Percentiles rank a stretch among this genome's conserved stretches.
These are phyloP conservation scores for Cebus imitator DNA, from an alignment of 2,113 vertebrate species.

Conservation along the genomic window DNA sequence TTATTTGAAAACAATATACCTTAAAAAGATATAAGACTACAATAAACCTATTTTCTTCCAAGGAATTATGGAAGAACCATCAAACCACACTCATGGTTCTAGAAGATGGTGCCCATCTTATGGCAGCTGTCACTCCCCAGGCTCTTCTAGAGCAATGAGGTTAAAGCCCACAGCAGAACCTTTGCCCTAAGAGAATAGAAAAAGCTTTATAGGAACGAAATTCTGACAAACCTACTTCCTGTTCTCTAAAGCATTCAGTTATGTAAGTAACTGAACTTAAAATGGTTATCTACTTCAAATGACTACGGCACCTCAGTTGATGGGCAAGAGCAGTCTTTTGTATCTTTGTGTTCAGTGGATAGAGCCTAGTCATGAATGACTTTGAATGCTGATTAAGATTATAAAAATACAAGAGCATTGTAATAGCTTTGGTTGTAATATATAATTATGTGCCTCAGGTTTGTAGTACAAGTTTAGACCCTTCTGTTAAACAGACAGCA, in stretches of 20 bases:
- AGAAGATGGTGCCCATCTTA: no score
- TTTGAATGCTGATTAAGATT: not conserved
- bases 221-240: not conserved
- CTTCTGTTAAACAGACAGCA: not conserved
- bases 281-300: not conserved
- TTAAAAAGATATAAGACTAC: not conserved
- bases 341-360: not conserved
- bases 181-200: not conserved
- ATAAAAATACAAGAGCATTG: not conserved
- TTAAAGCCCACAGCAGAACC: not conserved
- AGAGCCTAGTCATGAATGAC: not conserved
- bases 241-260: not conserved
- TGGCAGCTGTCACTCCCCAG: not conserved
- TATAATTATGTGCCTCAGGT: not conserved
- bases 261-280: not conserved
- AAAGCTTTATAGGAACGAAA: not conserved
- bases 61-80: not conserved
- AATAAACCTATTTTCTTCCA: not conserved
- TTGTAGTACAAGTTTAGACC: not conserved
- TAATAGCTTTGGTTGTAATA: not conserved
- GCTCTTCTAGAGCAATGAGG: not conserved
- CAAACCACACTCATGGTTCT: not conserved
- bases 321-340: not conserved
- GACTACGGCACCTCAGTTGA: not conserved
- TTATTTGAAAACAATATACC: slow-evolving; percentile 17